A percentile compares a stretch with the other conserved stretches of the same genome.
Evolutionary conservation across 1,140 invertebrate species (phyloP).

Genomic region (Eulimnadia texana): DNA sequence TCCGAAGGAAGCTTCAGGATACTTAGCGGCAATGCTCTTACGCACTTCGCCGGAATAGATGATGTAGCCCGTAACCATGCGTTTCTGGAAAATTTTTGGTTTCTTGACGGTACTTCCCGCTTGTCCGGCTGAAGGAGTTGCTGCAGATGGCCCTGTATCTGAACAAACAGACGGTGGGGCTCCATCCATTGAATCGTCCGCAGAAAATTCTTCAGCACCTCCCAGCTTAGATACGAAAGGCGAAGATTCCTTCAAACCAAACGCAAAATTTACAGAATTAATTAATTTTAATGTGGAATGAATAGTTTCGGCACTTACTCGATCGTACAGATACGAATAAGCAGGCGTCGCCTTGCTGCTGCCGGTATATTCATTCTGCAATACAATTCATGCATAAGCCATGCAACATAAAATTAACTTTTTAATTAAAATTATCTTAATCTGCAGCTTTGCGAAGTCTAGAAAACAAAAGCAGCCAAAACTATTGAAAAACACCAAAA

Average conservation of each 20-base stretch:
- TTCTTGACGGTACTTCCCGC: constrained; percentile 22
- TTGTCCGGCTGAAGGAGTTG: neutral
- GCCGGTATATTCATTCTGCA: neutral
- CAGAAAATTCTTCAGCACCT: constrained; percentile 32
- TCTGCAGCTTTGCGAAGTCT: too few species aligned
- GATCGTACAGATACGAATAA: neutral
- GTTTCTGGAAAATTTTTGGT: constrained; percentile 55
- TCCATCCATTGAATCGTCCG: constrained; percentile 54
- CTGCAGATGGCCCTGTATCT: constrained; percentile 33
- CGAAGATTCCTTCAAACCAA: constrained; percentile 39
- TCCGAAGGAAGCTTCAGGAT: constrained; percentile 89
- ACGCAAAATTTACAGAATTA: neutral
- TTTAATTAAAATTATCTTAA: too few species aligned
- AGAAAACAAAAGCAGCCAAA: too few species aligned
- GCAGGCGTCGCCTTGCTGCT: neutral
- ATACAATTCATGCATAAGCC: neutral
- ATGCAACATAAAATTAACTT: neutral
- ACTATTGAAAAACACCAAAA: too few species aligned
- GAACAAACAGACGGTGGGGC: constrained; percentile 57
- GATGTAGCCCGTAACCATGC: constrained; percentile 94
- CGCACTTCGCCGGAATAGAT: constrained; percentile 94
- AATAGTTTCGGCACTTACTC: too few species aligned
- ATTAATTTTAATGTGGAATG: too few species aligned
- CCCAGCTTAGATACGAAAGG: constrained; percentile 33
- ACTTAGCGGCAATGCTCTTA: constrained; percentile 67